phyloP scores from a whole-genome alignment of 2,888 invertebrate genomes.

The Phyllotreta cruciferae region DNA sequence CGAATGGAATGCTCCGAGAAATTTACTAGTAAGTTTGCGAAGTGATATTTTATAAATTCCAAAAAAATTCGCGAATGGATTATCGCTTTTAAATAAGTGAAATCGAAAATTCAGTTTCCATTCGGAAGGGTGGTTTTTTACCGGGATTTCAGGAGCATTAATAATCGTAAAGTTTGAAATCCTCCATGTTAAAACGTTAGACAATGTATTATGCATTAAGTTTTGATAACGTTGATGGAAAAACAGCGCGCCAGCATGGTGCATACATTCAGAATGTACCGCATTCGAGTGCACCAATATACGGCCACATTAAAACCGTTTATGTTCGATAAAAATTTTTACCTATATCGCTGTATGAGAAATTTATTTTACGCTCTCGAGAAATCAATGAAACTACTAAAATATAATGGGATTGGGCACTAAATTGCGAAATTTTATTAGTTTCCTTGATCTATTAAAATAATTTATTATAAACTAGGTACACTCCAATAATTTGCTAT shows the following conservation, averaged over 20 bases:
- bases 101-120: background rate
- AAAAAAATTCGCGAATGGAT: no score
- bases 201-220: slow-evolving; percentile 21
- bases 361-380: slow-evolving; percentile 13
- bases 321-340: slow-evolving; percentile 23
- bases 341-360: slow-evolving; percentile 9
- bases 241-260: slow-evolving; percentile 15
- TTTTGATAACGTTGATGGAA: slow-evolving; percentile 20
- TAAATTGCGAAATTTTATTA: background rate
- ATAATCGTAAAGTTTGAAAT: slow-evolving; percentile 18
- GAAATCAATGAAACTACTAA: slow-evolving; percentile 13
- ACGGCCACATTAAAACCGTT: slow-evolving; percentile 18
- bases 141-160: background rate
- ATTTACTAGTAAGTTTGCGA: background rate
- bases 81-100: no score
- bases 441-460: slow-evolving; percentile 6
- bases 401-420: slow-evolving; percentile 1
- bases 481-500: background rate
- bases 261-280: slow-evolving; percentile 15
- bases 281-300: slow-evolving; percentile 19
- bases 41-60: no score
- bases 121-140: slow-evolving; percentile 3
- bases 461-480: slow-evolving; percentile 1
- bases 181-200: slow-evolving; percentile 9
- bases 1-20: slow-evolving; percentile 9